Base-by-base conservation (phyloP, 1,140 invertebrate genomes). In the Orius laevigatus region DNA sequence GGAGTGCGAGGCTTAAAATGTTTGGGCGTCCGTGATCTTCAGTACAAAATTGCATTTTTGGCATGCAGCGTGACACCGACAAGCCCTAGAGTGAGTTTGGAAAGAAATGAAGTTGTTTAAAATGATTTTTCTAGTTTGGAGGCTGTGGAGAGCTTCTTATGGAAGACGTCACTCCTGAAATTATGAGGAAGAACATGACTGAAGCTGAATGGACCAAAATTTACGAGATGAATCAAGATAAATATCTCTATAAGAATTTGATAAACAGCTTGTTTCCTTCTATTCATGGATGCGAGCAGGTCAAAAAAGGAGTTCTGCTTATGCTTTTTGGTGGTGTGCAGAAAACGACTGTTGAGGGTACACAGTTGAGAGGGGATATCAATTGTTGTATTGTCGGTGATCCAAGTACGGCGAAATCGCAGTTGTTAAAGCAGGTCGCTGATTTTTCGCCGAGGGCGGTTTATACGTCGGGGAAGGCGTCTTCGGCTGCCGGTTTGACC, bases 361-460 rank as follows among this genome's bases (percentile, higher is more conserved):
- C 81, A 2, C 75, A 78, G 0, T 71, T 98, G 0, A 72, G 95
- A 62, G 96, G 96, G 15, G 96, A 99, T 60, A 84, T 99, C 46
- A 99, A 99, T 63, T 82, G 95, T 50, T 98, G 93, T 62, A 82
- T 99, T 55, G 93, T 99, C 19, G 96, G 96, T 8, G 96, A 99
- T 70, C 96, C 96, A 0, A 94, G 89, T 63, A 98, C 95, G 3
- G 94, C 93, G 2, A 99, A 99, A 66, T 96, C 91, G 3, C 94
- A 98, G 63, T 77, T 99, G 51, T 68, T 99, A 6, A 96, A 97
- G 69, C 90, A 87, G 69, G 74, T 98, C 1, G 81, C 90, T 5
- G 91, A 98, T 56, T 93, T 99, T 63, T 84, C 82, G 19, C 94
- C 95, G 0, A 71, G 94, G 35, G 92, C 95, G 5, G 82, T 99